Evolutionary conservation across 2,797 vertebrate species (phyloP).

Genomic region (Chanos chanos): DNA sequence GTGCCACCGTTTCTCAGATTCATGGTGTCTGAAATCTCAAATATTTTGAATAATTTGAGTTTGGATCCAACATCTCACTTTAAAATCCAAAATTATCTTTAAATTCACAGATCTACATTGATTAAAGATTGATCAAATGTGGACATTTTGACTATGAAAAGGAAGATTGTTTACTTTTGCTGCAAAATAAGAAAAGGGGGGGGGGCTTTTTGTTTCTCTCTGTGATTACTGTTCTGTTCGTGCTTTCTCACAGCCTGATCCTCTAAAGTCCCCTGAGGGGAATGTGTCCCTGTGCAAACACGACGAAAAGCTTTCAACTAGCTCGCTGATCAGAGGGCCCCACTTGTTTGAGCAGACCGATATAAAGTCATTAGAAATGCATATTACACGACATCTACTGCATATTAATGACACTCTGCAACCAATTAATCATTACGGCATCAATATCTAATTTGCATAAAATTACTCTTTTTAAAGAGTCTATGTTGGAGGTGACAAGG

Average conservation of each 20-base stretch:
- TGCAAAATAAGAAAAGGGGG: no score
- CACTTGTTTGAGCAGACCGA: constrained; percentile 92
- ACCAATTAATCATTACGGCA: constrained; percentile 99
- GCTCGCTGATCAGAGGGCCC: constrained; percentile 76
- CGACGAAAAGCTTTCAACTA: constrained; percentile 66
- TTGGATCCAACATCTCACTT: no score
- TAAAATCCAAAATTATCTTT: neutral
- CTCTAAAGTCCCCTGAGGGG: constrained; percentile 13
- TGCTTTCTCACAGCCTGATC: constrained; percentile 56
- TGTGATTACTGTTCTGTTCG: no score
- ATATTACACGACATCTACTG: constrained; percentile 92
- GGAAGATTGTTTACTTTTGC: no score
- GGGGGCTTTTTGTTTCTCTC: no score
- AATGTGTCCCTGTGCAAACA: constrained; percentile 64
- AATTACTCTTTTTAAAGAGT: constrained; percentile 98
- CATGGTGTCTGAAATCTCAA: neutral
- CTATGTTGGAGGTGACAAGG: constrained; percentile 94
- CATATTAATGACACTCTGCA: constrained; percentile 95
- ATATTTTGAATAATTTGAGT: neutral
- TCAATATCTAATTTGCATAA: constrained; percentile 99
- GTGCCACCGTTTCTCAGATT: neutral
- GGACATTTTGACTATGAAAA: no score
- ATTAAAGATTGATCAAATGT: neutral
- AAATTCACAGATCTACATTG: neutral
- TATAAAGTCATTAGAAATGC: constrained; percentile 98